A percentile compares a stretch with the other conserved stretches of the same genome.
These are phyloP conservation scores for Sebastes matsubarae DNA, from an alignment of 2,797 vertebrate species.

Conservation along the genomic window DNA sequence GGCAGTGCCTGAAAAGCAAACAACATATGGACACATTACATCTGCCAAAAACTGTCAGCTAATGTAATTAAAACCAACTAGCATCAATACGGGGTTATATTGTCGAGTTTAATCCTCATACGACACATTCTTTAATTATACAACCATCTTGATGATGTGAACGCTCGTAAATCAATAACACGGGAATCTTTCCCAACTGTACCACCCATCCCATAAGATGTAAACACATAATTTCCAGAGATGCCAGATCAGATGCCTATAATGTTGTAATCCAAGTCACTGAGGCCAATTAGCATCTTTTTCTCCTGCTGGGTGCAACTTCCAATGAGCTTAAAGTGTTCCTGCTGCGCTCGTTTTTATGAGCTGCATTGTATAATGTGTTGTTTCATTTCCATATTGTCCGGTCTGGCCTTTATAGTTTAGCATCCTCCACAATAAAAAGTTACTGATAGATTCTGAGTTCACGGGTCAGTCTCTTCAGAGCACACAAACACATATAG, in stretches of 20 bases:
- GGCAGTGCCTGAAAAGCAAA: not conserved
- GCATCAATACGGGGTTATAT: too few species aligned
- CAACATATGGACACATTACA: not conserved
- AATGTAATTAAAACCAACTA: not conserved
- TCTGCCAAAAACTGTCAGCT: not conserved
- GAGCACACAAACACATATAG: not conserved
- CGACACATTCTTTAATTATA: not conserved
- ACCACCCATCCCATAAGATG: not conserved
- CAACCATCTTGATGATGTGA: not conserved
- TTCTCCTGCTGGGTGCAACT: not conserved
- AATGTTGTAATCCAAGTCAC: not conserved
- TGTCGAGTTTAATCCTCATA: too few species aligned
- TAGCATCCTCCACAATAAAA: not conserved
- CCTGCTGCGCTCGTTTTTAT: constrained; percentile 17
- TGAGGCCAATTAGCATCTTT: not conserved
- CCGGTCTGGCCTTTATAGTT: not conserved
- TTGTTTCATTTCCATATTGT: not conserved
- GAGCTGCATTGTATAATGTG: not conserved
- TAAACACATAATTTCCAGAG: not conserved
- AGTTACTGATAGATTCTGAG: not conserved
- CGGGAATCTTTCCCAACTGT: not conserved
- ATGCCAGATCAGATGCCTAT: too few species aligned
- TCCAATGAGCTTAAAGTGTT: not conserved
- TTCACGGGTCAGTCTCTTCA: not conserved
- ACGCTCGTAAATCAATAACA: not conserved